A percentile compares a stretch with the other conserved stretches of the same genome.
phyloP scores from a whole-genome alignment of 1,140 invertebrate genomes.

The Cylas formicarius region DNA sequence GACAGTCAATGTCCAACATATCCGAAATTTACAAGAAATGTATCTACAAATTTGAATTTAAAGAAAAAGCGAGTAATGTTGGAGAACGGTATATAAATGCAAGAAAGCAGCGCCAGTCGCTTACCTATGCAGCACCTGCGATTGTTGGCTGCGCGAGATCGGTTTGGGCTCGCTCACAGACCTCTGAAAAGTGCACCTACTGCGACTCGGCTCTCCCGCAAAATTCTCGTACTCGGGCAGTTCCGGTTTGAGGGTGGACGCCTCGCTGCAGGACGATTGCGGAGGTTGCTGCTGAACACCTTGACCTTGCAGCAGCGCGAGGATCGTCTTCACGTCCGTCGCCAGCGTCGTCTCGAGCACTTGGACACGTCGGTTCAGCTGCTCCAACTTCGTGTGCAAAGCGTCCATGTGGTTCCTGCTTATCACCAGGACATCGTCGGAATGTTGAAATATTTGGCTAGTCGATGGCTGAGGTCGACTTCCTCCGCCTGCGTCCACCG shows the following conservation, averaged over 20 bases:
- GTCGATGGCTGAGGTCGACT: conserved; percentile 1
- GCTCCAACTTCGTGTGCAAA: conserved; percentile 55
- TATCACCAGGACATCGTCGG: conserved; percentile 36
- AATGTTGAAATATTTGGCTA: conserved; percentile 32
- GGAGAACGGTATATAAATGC: too few relatives aligned
- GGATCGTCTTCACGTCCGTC: conserved; percentile 58
- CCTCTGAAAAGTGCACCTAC: conserved; percentile 37
- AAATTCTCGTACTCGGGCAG: conserved; percentile 40
- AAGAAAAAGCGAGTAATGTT: too few relatives aligned
- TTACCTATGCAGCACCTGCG: conserved; percentile 40
- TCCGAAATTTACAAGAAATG: too few relatives aligned
- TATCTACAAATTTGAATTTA: too few relatives aligned
- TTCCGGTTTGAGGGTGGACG: not conserved
- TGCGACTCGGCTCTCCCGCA: conserved; percentile 33
- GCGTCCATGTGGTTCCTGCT: conserved; percentile 44
- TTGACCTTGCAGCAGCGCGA: conserved; percentile 54
- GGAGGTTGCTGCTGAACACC: conserved; percentile 19
- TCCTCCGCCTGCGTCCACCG: conserved; percentile 17
- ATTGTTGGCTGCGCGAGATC: conserved; percentile 36
- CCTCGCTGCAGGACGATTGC: not conserved
- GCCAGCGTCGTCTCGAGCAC: conserved; percentile 58
- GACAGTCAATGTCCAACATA: too few relatives aligned
- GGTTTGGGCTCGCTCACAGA: conserved; percentile 43
- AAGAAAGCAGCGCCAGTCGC: too few relatives aligned
- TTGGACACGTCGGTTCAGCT: conserved; percentile 53